These are phyloP conservation scores for Elmis aenea DNA, from an alignment of 2,888 invertebrate species.

Conservation along the genomic window DNA sequence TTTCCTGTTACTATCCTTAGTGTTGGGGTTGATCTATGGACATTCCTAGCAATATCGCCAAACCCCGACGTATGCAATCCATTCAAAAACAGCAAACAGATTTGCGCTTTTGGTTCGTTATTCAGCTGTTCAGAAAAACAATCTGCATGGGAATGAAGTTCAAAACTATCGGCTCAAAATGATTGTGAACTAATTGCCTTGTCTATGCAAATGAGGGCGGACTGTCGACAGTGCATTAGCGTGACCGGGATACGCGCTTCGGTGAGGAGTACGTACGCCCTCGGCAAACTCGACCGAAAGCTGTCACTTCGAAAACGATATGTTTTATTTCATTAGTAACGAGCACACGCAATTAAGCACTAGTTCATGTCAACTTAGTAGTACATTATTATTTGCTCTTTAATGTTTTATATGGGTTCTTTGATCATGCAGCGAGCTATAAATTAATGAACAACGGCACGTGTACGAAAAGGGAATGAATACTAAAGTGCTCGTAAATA, in stretches of 20 bases:
- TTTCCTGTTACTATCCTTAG: no score
- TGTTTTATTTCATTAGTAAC: constrained; percentile 16
- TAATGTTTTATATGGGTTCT: no score
- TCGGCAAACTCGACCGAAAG: constrained; percentile 18
- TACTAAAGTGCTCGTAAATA: no score
- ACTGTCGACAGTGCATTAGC: constrained; percentile 24
- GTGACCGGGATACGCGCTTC: constrained; percentile 18
- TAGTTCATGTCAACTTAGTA: constrained; percentile 8
- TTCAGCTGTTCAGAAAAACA: constrained; percentile 24
- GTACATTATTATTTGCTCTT: no score
- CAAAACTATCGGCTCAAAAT: constrained; percentile 31
- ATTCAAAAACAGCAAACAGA: no score
- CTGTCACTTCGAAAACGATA: constrained; percentile 15
- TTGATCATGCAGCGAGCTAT: no score
- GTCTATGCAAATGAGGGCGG: constrained; percentile 32
- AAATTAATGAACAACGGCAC: no score
- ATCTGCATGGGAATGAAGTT: constrained; percentile 29
- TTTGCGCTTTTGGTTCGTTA: no score
- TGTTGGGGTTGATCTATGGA: no score
- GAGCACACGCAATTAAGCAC: constrained; percentile 13
- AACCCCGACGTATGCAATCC: no score
- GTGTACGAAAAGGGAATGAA: no score
- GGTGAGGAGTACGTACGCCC: constrained; percentile 19
- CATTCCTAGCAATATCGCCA: no score
- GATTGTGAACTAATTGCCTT: constrained; percentile 31